Conservation (phyloP, 2,888 invertebrate genomes). For the Stomorhina lunata region DNA sequence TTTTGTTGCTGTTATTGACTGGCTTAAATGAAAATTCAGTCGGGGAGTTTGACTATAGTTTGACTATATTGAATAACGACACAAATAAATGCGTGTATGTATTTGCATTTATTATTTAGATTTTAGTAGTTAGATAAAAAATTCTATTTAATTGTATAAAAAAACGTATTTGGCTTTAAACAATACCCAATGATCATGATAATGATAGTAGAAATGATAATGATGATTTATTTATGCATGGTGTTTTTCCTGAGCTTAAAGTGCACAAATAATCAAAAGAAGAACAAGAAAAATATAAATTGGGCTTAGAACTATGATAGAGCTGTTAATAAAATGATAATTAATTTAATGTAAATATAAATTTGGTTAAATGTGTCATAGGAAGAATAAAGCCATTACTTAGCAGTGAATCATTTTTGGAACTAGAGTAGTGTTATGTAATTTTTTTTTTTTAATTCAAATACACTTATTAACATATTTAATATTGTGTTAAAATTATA, state of each 20-base stretch:
- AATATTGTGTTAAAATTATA: slow-evolving; percentile 27
- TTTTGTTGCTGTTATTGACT: no score
- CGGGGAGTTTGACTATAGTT: no score
- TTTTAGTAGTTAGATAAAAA: slow-evolving; percentile 9
- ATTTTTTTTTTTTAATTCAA: background rate
- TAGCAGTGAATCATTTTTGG: background rate
- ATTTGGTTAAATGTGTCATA: background rate
- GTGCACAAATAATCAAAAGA: background rate
- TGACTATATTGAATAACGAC: background rate
- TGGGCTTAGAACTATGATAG: slow-evolving; percentile 21
- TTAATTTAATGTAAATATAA: background rate
- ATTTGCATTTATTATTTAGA: slow-evolving; percentile 17
- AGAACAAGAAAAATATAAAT: slow-evolving; percentile 9
- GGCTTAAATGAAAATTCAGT: no score
- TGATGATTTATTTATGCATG: slow-evolving; percentile 40
- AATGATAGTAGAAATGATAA: background rate
- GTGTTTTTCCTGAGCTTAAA: background rate
- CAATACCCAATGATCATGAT: no score
- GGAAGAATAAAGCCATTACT: background rate
- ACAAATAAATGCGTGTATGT: slow-evolving; percentile 29
- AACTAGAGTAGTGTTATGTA: background rate
- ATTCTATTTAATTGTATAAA: slow-evolving; percentile 7
- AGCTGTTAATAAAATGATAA: background rate
- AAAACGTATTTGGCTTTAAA: background rate
- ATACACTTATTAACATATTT: background rate